Evolutionary conservation across 2,888 invertebrate species (phyloP), one percentile per base, ranked within the genome.

Genomic region (Drosophila meridiana): DNA sequence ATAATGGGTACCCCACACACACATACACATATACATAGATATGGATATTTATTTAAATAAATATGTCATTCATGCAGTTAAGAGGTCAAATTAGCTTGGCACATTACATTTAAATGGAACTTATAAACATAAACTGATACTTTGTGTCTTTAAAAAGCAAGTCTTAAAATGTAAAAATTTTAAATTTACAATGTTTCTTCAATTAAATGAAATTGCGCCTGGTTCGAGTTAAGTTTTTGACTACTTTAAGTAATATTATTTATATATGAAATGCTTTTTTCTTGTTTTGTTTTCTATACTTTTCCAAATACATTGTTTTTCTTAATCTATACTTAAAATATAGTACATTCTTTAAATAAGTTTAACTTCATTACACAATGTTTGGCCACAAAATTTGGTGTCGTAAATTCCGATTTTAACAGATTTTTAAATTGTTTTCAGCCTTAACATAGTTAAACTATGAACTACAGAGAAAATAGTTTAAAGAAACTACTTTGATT

Each of bases 1-100:
- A 61, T 78, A 68, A 63, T 57, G 69, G 58, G 53, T 65, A 72
- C 48, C 58, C 42, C 40, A 70, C 47, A 36, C 20, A 43, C 52
- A 20, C 58, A 66, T 79, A 87, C 76, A 67, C 74, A 82, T 74
- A 72, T 66, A 78, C 75, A 83, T 76, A 9, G 76, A 67, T 64
- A 80, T 72, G 7, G 52, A 53, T 26, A 26, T 50, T 69, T 57
- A 56, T 56, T 56, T 56, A n/a, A 30, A n/a, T 42, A 42, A 56
- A 56, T 56, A 42, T 56, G 42, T 32, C 56, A 42, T 42, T n/a
- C 73, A 69, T 76, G 70, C 84, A 75, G 59, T 69, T 76, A 87
- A 76, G 72, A 71, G 47, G 28, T 53, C 52, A 40, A 69, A 68
- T 73, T 62, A 66, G 28, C 9, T 48, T 47, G 26, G 13, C 20